These are phyloP conservation scores for Damaliscus lunatus DNA, from an alignment of 2,113 vertebrate genomes.

Conservation along the genomic window DNA sequence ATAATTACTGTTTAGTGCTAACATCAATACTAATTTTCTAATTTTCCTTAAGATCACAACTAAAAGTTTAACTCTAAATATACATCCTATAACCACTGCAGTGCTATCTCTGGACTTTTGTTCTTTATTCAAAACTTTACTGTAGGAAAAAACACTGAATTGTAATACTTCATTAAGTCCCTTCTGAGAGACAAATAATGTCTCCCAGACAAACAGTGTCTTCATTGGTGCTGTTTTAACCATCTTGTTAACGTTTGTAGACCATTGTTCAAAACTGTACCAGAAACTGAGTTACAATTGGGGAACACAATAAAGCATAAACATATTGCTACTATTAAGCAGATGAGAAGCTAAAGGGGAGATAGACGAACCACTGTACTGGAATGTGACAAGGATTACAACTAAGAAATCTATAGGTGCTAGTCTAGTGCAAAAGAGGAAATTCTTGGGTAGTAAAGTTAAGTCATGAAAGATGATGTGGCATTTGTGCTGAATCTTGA, in stretches of 20 bases:
- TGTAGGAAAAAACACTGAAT: neutral
- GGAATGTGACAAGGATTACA: neutral
- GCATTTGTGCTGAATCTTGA: neutral
- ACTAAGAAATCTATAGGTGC: neutral
- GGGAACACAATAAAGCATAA: neutral
- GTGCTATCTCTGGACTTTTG: neutral
- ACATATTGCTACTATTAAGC: neutral
- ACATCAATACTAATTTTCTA: neutral
- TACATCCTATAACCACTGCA: neutral
- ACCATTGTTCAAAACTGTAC: neutral
- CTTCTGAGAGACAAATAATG: neutral
- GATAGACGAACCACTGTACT: neutral
- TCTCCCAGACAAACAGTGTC: neutral
- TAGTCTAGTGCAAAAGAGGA: neutral
- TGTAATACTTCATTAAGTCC: neutral
- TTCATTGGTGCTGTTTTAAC: neutral
- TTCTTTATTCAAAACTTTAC: neutral
- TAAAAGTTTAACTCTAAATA: slow-evolving; percentile 25
- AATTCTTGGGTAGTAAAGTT: neutral
- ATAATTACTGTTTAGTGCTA: neutral
- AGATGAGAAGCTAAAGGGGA: neutral
- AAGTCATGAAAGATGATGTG: neutral
- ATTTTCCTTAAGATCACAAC: slow-evolving; percentile 36
- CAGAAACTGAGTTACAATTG: neutral
- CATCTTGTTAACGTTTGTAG: neutral